These are phyloP conservation scores for Dendronephthya gigantea DNA, from an alignment of 64 coral and sea anemone species.

Conservation along the genomic window DNA sequence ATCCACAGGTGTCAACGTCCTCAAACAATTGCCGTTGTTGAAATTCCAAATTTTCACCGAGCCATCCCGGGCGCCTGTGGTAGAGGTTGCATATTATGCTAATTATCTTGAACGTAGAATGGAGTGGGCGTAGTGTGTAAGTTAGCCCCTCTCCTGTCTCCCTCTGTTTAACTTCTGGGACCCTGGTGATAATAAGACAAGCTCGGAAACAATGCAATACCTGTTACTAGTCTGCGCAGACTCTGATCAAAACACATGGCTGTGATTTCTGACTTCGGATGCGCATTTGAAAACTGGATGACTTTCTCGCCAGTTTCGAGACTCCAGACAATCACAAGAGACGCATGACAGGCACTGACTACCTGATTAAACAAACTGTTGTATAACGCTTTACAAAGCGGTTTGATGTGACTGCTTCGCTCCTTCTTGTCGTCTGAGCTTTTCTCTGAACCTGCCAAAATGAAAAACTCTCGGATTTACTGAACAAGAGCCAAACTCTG, in stretches of 20 bases:
- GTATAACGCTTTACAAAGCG: slow-evolving; percentile 78
- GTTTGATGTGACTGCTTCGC: slow-evolving; percentile 68
- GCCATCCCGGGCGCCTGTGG: slow-evolving; percentile 46
- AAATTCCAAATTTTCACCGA: slow-evolving; percentile 92
- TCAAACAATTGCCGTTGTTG: slow-evolving; percentile 81
- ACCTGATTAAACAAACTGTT: slow-evolving; percentile 90
- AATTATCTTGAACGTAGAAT: no score
- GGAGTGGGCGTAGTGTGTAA: no score
- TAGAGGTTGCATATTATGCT: no score
- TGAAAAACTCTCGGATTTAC: background rate
- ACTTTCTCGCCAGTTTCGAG: slow-evolving; percentile 88
- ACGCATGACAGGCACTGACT: slow-evolving; percentile 89
- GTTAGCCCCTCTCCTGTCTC: no score
- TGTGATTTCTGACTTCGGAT: slow-evolving; percentile 68
- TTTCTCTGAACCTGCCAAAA: slow-evolving; percentile 28
- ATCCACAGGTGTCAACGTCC: slow-evolving; percentile 49
- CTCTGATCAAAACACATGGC: slow-evolving; percentile 88
- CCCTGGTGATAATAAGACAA: no score
- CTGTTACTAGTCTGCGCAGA: slow-evolving; percentile 64
- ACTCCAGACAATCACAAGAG: slow-evolving; percentile 88
- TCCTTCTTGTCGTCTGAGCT: slow-evolving; percentile 67
- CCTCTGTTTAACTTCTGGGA: no score
- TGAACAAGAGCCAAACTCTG: background rate
- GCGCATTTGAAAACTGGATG: slow-evolving; percentile 92
- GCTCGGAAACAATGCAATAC: background rate